phyloP scores from a whole-genome alignment of 2,888 invertebrate species.

The Yponomeuta evonymella region DNA sequence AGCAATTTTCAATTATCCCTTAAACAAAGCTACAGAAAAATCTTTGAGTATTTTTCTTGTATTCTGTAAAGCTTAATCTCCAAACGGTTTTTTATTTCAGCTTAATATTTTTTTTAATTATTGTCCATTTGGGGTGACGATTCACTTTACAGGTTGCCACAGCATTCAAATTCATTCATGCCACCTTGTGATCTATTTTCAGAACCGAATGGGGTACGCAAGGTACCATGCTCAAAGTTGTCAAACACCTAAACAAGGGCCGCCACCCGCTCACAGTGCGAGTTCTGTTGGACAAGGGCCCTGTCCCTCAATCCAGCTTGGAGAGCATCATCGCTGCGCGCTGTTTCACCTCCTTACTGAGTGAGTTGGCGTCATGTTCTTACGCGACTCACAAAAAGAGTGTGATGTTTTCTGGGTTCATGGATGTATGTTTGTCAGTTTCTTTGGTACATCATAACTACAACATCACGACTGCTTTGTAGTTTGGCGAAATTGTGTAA shows the following conservation, averaged over 20 bases:
- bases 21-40: too few species aligned
- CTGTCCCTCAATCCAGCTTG: constrained; percentile 33
- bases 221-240: constrained; percentile 56
- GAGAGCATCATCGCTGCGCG: constrained; percentile 43
- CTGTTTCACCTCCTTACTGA: constrained; percentile 57
- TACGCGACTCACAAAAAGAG: background rate
- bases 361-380: constrained; percentile 34
- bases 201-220: constrained; percentile 61
- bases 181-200: constrained; percentile 19
- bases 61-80: too few species aligned
- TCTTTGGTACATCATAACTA: too few species aligned
- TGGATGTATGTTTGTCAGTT: background rate
- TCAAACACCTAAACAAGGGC: constrained; percentile 28
- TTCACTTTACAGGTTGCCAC: too few species aligned
- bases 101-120: too few species aligned
- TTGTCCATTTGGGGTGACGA: too few species aligned
- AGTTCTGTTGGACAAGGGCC: constrained; percentile 39
- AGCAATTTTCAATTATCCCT: too few species aligned
- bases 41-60: too few species aligned
- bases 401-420: background rate
- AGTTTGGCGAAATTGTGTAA: too few species aligned
- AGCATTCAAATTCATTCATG: too few species aligned
- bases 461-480: too few species aligned
- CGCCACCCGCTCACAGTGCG: constrained; percentile 32
- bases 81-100: too few species aligned